These are phyloP conservation scores for Lampris megalopsis DNA, from an alignment of 2,113 vertebrate species.

Conservation along the genomic window DNA sequence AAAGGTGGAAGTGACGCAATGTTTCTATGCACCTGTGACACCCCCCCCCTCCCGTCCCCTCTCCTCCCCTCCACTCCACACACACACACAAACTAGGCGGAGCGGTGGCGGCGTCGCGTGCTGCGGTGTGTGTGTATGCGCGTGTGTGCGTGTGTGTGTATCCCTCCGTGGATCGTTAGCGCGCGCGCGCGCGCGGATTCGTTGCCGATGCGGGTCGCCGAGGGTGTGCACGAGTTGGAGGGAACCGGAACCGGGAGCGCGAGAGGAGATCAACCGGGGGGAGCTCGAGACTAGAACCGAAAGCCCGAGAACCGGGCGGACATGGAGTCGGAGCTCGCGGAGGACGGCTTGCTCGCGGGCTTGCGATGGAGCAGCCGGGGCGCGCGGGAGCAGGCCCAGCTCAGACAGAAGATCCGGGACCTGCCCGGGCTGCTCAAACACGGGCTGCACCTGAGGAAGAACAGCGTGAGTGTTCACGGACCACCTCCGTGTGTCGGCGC, in stretches of 20 bases:
- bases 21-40: conserved; percentile 80
- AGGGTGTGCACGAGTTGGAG: conserved; percentile 53
- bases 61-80: background rate
- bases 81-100: conserved; percentile 68
- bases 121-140: conserved; percentile 57
- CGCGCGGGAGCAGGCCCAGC: conserved; percentile 87
- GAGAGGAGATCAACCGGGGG: conserved; percentile 47
- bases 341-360: conserved; percentile 85
- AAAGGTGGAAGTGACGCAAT: conserved; percentile 74
- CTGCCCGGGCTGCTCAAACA: conserved; percentile 92
- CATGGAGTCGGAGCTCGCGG: conserved; percentile 84
- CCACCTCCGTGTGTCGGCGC: conserved; percentile 36
- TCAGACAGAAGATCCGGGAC: conserved; percentile 93
- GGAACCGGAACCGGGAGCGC: conserved; percentile 63
- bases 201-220: conserved; percentile 72
- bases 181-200: conserved; percentile 35
- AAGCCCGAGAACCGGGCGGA: conserved; percentile 37
- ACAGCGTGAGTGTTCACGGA: conserved; percentile 82
- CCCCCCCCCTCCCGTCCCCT: conserved; percentile 11
- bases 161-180: conserved; percentile 39
- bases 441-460: conserved; percentile 94
- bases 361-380: conserved; percentile 86
- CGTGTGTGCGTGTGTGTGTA: no score
- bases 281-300: conserved; percentile 28
- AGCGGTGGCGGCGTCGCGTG: conserved; percentile 76